Base-by-base conservation (phyloP, 2,113 vertebrate species). In the Pangasianodon hypophthalmus region DNA sequence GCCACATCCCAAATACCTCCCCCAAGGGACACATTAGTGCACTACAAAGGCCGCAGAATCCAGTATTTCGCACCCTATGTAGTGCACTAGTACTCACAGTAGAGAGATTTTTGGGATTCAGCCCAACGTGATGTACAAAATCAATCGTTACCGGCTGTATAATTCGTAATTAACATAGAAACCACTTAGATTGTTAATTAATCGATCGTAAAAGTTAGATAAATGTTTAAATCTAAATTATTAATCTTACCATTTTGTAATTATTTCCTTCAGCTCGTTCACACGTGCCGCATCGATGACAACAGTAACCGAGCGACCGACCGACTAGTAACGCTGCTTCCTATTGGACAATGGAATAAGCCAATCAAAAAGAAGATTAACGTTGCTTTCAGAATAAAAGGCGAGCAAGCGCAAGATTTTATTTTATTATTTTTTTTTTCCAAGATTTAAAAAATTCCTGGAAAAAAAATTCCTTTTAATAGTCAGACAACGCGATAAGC, bases 171-270 rank as follows among this genome's bases (percentile, higher is more conserved):
- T 52, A 32, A 6, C 2, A 52, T 0, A 52, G 46, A 29, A 14
- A 16, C 3, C 6, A 2, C 5, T 54, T 54, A 18, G 2, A 14
- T 32, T 54, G 81, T 37, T 58, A 0, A 83, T 10, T 24, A 41
- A 32, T 24, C 9, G 37, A 24, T 10, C 7, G 3, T 83, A 2
- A 32, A 54, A 0, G 21, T 84, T 44, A 41, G 16, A 3, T 62
- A 14, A 46, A 14, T 50, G 6, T 46, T 79, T n/a, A 80, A 11
- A 87, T 54, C 0, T 8, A 67, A 69, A 64, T 50, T 0, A 44
- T n/a, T 26, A n/a, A 37, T 80, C 94, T 93, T 80, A 95, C 94
- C 95, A 95, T 96, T 91, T 67, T 94, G 75, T 62, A 86, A 1
- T 3, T 24, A 1, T 64, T 58, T 88, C 6, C 9, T 54, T 88